A percentile compares a stretch with the other conserved stretches of the same genome.
These are phyloP conservation scores for Jaculus jaculus DNA, from an alignment of 2,113 vertebrate genomes.

Conservation along the genomic window DNA sequence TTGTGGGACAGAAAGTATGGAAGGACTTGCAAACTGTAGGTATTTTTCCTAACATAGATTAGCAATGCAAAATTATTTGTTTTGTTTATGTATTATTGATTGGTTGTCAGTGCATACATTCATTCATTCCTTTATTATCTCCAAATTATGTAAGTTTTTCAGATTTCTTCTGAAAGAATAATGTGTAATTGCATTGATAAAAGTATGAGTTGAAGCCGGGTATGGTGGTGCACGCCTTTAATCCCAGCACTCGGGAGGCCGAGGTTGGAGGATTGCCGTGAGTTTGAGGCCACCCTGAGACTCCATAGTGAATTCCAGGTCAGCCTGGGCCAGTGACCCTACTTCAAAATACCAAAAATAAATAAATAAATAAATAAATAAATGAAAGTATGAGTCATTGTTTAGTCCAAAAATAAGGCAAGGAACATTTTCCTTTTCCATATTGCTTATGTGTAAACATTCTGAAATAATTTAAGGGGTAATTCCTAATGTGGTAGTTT, in stretches of 20 bases:
- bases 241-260: no score
- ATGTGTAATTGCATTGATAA: neutral
- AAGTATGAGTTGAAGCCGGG: neutral
- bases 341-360: no score
- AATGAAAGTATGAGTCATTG: neutral
- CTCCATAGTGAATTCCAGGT: no score
- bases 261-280: no score
- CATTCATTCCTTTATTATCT: neutral
- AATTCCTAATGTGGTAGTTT: neutral
- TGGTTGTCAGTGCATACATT: neutral
- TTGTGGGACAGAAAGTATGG: neutral
- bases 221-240: no score
- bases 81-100: neutral
- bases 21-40: neutral
- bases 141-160: neutral
- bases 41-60: neutral
- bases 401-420: neutral
- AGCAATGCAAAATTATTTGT: neutral
- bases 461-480: neutral
- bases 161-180: conserved; percentile 16
- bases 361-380: no score
- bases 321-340: no score
- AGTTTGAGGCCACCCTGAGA: no score
- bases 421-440: conserved; percentile 16
- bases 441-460: neutral